These are phyloP conservation scores for Pomacea maculata DNA, from an alignment of 1,140 invertebrate genomes.

Conservation along the genomic window DNA sequence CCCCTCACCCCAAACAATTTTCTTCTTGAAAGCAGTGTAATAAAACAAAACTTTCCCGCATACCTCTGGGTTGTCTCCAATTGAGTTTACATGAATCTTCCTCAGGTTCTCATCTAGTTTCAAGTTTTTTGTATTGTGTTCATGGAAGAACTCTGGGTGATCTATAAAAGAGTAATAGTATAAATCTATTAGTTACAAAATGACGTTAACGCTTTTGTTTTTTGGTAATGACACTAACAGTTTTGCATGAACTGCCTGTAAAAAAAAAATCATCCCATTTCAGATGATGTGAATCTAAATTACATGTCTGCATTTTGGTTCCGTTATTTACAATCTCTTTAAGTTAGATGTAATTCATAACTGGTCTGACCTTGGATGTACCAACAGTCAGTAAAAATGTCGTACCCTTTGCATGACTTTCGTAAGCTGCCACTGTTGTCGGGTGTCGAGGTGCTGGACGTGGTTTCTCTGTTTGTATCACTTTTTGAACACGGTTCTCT, in stretches of 20 bases:
- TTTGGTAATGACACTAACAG: too few relatives aligned
- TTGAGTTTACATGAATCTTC: slow-evolving; percentile 11
- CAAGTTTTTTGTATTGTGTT: slow-evolving; percentile 10
- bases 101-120: slow-evolving; percentile 16
- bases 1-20: not conserved
- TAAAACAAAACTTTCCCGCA: not conserved
- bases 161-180: not conserved
- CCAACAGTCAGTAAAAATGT: too few relatives aligned
- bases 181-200: not conserved
- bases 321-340: too few relatives aligned
- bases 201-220: too few relatives aligned
- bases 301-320: too few relatives aligned
- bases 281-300: too few relatives aligned
- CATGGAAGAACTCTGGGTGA: slow-evolving; percentile 1
- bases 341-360: too few relatives aligned
- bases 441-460: slow-evolving; percentile 19
- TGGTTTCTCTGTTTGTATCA: slow-evolving; percentile 6
- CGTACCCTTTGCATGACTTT: not conserved
- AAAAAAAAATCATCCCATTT: too few relatives aligned
- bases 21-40: not conserved
- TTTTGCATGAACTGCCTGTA: too few relatives aligned
- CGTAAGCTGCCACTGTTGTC: slow-evolving; percentile 10
- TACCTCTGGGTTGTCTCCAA: slow-evolving; percentile 19
- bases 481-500: slow-evolving; percentile 12
- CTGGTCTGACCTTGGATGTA: too few relatives aligned